Evolutionary conservation across 2,888 invertebrate species (phyloP), one percentile per base, ranked within the genome.

Genomic region (Eilema sororculum): DNA sequence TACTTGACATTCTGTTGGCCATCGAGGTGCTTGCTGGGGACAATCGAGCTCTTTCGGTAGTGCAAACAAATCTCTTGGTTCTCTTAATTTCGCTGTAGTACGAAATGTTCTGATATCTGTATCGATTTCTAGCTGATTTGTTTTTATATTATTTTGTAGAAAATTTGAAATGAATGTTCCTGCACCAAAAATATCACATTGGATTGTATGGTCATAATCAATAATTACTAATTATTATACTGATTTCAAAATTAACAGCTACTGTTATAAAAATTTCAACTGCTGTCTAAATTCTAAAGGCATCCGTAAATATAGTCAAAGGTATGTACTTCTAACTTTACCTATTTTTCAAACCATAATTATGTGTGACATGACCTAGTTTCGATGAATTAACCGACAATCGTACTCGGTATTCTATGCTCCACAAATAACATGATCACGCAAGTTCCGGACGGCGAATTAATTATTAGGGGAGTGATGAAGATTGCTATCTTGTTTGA

Each of bases 1-100:
- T 90, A 98, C 98, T 96, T 98, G 98, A 92, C 98, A 98, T 95
- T 98, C 98, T 61, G 98, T 97, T 25, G 98, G 98, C 98, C 98
- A 98, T 89, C 98, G 95, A 71, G 98, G 97, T 83, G 97, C 97
- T 95, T 98, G 98, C 84, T 97, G 97, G 67, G 97, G 96, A 86
- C 96, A 97, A 84, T 97, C 97, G 86, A 96, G 93, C 88, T 97
- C 97, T 87, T 96, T 97, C 73, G 97, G 97, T 79, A 97, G 93
- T 68, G 97, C 96, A 90, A 97, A 97, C 72, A 97, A 94, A 87
- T 97, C 97, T 78, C 97, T 95, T 22, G 97, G 97, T 85, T 97
- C 97, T 87, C 95, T 96, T 71, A 97, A 89, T 84, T 96, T 96
- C 56, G 97, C 96, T 84, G 96, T 95, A 16, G 96, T 96, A 75